These are phyloP conservation scores for Trilocha varians DNA, from an alignment of 2,888 invertebrate species.

Conservation along the genomic window DNA sequence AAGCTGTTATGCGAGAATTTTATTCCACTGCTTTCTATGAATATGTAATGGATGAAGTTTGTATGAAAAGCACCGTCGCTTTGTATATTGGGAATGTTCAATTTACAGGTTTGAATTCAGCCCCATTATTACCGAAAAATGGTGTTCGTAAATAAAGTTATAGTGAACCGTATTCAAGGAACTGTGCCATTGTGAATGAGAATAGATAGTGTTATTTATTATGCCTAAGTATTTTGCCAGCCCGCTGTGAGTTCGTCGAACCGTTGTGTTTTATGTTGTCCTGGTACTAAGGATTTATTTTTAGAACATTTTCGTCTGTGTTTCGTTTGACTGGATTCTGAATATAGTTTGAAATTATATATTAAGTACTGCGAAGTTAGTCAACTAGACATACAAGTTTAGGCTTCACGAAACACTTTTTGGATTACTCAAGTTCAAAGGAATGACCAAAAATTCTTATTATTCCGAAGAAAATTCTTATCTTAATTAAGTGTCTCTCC, in stretches of 20 bases:
- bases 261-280: conserved; percentile 11
- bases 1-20: conserved; percentile 2
- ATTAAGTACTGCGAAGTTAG: no score
- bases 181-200: not conserved
- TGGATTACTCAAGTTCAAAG: no score
- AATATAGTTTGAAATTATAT: no score
- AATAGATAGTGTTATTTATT: not conserved
- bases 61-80: not conserved
- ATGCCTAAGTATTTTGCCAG: not conserved
- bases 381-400: no score
- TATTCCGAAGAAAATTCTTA: no score
- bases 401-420: no score
- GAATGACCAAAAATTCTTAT: no score
- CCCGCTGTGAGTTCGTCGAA: not conserved
- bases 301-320: not conserved
- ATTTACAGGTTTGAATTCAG: not conserved
- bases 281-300: conserved; percentile 7
- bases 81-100: not conserved
- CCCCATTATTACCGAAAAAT: no score
- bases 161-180: no score
- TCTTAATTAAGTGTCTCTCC: no score
- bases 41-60: conserved; percentile 4
- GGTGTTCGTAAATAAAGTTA: no score
- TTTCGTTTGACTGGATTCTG: no score
- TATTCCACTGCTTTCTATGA: conserved; percentile 6